Evolutionary conservation across 2,797 vertebrate genomes (phyloP), one percentile per base, ranked within the genome.

Genomic region (Galagoides demidoff): DNA sequence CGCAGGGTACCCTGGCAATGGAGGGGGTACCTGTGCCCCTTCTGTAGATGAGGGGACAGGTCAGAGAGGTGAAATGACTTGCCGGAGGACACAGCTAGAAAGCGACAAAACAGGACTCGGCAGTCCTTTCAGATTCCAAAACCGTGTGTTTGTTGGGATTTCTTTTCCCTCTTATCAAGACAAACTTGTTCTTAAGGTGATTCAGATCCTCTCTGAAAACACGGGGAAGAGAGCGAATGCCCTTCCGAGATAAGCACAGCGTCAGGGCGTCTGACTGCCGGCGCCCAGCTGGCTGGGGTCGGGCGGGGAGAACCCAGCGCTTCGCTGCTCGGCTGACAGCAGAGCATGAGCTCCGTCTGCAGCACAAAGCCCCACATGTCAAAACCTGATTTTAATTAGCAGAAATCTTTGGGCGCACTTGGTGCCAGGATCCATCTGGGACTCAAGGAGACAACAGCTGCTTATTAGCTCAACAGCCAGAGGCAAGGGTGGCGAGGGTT

Each of bases 341-440:
- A 1, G 31, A 45, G 39, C 3, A 0, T 3, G 61, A 66, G 73
- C 81, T 43, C 45, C 57, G 0, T 82, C 84, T 83, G 59, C 57
- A 31, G 82, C 92, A 63, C 16, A 87, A 71, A 63, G 39, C 61
- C 59, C 89, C 86, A 45, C n/a, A 29, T 39, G 94, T 93, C 96
- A 87, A 59, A 90, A 52, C 76, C 55, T 43, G 66, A 49, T 63
- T 95, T 92, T 87, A 87, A 92, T 96, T 64, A 94, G 89, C 86
- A 71, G 93, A 34, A 22, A 23, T 76, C 89, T 85, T 3, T 2
- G 83, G 64, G 79, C 0, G 0, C 45, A 3, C 5, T 2, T 20
- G 0, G 74, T 0, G 0, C 86, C 1, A 3, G 79, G 73, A 12
- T 55, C 93, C 90, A 16, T 49, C 89, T 73, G 92, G 92, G 88